These are phyloP conservation scores for Brachyptera putata DNA, from an alignment of 2,888 invertebrate genomes.

Conservation along the genomic window DNA sequence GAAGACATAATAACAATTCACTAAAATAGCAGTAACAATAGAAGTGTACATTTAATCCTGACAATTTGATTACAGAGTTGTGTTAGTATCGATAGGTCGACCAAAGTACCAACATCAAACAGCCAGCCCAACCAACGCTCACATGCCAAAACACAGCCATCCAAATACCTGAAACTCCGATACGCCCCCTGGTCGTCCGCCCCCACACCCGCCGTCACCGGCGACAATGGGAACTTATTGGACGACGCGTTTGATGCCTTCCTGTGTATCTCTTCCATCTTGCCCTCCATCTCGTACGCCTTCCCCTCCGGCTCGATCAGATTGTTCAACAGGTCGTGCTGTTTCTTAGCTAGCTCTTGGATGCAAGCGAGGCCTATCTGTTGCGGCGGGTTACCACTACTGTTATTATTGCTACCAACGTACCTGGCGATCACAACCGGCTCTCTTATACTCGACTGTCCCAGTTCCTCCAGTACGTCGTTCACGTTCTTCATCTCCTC, in stretches of 20 bases:
- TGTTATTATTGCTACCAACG: constrained; percentile 30
- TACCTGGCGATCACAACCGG: constrained; percentile 34
- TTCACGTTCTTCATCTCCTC: constrained; percentile 43
- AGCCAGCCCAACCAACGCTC: no score
- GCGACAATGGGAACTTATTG: constrained; percentile 1
- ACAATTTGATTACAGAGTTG: no score
- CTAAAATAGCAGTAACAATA: no score
- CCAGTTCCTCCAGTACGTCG: constrained; percentile 37
- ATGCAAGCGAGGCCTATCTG: constrained; percentile 70
- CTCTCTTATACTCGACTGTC: constrained; percentile 33
- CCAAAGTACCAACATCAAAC: no score
- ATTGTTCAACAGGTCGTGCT: constrained; percentile 50
- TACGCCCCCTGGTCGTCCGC: constrained; percentile 13
- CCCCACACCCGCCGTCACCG: constrained; percentile 1
- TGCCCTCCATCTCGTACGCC: no score
- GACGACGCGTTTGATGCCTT: neutral
- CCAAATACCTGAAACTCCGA: constrained; percentile 31
- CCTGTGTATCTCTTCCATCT: no score
- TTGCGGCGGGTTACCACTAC: constrained; percentile 22
- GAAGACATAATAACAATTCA: no score
- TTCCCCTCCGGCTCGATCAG: constrained; percentile 39
- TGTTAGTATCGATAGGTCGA: no score
- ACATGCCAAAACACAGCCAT: no score
- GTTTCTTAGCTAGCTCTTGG: constrained; percentile 63
- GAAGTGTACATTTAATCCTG: no score